A percentile compares a stretch with the other conserved stretches of the same genome.
phyloP scores from a whole-genome alignment of 2,113 vertebrate species.

The Odontophorus gujanensis region DNA sequence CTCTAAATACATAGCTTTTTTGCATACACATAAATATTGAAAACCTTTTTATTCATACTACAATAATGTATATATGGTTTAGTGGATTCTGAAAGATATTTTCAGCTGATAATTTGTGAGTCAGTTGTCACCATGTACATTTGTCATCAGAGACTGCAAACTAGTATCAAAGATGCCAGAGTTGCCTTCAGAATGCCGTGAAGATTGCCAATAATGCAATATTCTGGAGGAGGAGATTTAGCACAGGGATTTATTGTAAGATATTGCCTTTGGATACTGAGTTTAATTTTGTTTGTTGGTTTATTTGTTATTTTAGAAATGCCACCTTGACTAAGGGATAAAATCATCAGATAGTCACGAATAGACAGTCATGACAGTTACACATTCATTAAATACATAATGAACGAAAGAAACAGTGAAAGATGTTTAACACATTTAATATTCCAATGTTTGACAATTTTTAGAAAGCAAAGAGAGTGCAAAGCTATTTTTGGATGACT shows the following conservation, averaged over 20 bases:
- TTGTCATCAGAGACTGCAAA: background rate
- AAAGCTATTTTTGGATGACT: too few relatives aligned
- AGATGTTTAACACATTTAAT: background rate
- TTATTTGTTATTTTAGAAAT: background rate
- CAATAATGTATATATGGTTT: background rate
- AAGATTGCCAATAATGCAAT: background rate
- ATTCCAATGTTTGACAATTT: background rate
- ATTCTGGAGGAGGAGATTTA: background rate
- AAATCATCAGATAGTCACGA: background rate
- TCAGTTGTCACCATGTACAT: background rate
- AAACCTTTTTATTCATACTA: background rate
- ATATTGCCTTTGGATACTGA: background rate
- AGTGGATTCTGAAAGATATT: background rate
- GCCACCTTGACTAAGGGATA: background rate
- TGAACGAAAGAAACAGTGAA: background rate
- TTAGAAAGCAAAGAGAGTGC: too few relatives aligned
- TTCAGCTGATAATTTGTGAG: background rate
- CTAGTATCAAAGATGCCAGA: accelerated
- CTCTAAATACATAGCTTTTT: background rate
- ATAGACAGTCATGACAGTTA: background rate
- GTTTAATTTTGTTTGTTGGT: background rate
- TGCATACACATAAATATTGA: background rate
- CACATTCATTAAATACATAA: background rate
- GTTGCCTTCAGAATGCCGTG: background rate
- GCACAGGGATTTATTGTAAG: background rate